A percentile compares a stretch with the other conserved stretches of the same genome.
phyloP scores from a whole-genome alignment of 2,888 invertebrate species.

The Falcaria lacertinaria region DNA sequence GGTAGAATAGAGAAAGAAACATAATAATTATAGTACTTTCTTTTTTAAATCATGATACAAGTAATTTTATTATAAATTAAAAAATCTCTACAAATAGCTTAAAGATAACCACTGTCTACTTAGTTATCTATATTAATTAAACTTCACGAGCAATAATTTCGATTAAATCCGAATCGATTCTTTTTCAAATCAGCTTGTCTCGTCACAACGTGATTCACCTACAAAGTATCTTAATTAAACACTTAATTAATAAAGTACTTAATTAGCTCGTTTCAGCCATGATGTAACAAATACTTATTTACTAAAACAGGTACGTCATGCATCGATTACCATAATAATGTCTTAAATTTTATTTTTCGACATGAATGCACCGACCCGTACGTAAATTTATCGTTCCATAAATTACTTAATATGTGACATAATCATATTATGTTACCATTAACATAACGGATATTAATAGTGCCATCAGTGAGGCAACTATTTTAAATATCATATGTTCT shows the following conservation, averaged over 20 bases:
- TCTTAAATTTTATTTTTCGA: neutral
- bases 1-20: too few species aligned
- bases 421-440: neutral
- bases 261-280: too few species aligned
- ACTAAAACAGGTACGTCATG: conserved; percentile 2
- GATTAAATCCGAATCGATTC: too few species aligned
- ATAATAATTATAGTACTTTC: too few species aligned
- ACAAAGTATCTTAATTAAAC: conserved; percentile 10
- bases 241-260: neutral
- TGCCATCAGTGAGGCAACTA: neutral
- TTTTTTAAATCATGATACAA: too few species aligned
- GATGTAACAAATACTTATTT: neutral
- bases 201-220: conserved; percentile 23
- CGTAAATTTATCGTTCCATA: neutral
- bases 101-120: conserved; percentile 11
- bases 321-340: conserved; percentile 5
- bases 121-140: conserved; percentile 2
- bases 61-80: too few species aligned
- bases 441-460: neutral
- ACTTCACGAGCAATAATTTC: too few species aligned
- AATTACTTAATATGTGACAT: conserved; percentile 1
- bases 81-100: conserved; percentile 16
- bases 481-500: neutral
- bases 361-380: neutral
- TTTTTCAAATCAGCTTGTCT: too few species aligned